Base-by-base conservation (phyloP, 2,113 vertebrate genomes). In the Paratilapia polleni region DNA sequence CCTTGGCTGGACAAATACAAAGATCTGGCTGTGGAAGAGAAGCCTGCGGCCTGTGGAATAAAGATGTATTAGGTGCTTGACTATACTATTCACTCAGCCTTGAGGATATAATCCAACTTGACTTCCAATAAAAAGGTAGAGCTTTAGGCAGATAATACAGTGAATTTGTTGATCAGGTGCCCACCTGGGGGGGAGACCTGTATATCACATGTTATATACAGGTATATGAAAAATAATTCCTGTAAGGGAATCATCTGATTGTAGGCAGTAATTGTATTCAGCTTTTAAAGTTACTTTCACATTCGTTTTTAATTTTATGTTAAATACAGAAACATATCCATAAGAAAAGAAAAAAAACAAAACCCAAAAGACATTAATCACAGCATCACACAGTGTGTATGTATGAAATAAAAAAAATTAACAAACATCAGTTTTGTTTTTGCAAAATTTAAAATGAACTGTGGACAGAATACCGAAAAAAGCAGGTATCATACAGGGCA, bases 61-160 rank as follows among this genome's bases (percentile, higher is more conserved):
- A 84, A 90, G 84, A 92, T 90, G 82, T 49, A 84, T 86, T 43
- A 66, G 68, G 41, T 70, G 56, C 43, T 70, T 24, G 38, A 62
- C 75, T 64, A 28, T 75, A 83, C 83, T 64, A 43, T 38, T 76
- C 19, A 10, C 58, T 81, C 76, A 76, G 86, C 77, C 75, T 78
- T 66, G 26, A 78, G 63, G 56, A 77, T 77, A 31, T 75, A 77
- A 60, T 82, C 83, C 77, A 77, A 34, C 41, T 38, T 73, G 74
- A 60, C 22, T 77, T 60, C 28, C 57, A 85, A 57, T 58, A 81
- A 38, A 68, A 75, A 64, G 47, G 56, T 13, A 56, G 49, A 70
- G 85, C 77, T 75, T n/a, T 54, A 61, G 24, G 78, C 62, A 49
- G 66, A 56, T 60, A 64, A 78, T 61, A 75, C 1, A 63, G 64